Conservation (phyloP, 37 sponge, comb jelly and placozoan species). For the Halisarca cf. caerulea region DNA sequence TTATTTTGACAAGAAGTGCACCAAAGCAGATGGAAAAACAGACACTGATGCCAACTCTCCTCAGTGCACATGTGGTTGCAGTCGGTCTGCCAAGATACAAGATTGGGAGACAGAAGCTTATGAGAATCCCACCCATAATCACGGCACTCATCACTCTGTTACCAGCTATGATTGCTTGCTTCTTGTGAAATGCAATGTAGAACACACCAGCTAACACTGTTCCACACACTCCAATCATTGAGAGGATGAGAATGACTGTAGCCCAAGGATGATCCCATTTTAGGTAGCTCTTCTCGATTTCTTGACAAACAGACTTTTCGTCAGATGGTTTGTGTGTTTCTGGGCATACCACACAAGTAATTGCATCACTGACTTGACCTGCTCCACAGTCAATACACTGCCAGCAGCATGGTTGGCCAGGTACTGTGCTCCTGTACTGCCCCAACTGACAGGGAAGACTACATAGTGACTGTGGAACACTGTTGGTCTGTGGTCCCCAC, state of each 20-base stretch:
- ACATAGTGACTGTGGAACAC: not conserved
- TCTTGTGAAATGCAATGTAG: constrained; percentile 36
- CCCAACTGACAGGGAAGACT: constrained; percentile 1
- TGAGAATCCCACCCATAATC: constrained; percentile 53
- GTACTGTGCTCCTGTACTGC: not conserved
- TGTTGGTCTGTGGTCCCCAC: not conserved
- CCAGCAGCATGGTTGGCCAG: not conserved
- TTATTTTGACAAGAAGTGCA: constrained; percentile 75
- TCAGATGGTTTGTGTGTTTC: not conserved
- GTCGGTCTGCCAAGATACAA: constrained; percentile 55
- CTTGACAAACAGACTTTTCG: not conserved
- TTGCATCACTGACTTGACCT: not conserved
- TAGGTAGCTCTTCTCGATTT: not conserved
- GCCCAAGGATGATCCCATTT: not conserved
- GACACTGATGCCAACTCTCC: constrained; percentile 54
- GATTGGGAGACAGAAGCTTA: constrained; percentile 49
- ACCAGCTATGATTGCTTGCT: constrained; percentile 68
- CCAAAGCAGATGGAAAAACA: constrained; percentile 72
- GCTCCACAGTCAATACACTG: not conserved
- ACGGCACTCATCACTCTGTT: constrained; percentile 74
- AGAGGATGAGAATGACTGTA: not conserved
- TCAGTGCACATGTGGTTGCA: constrained; percentile 51
- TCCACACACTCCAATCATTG: constrained; percentile 4
- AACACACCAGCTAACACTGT: not conserved
- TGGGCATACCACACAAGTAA: not conserved